Percentiles rank a stretch among this genome's conserved stretches.
phyloP scores from a whole-genome alignment of 2,113 vertebrate species.

The Gnathochromis pfefferi region DNA sequence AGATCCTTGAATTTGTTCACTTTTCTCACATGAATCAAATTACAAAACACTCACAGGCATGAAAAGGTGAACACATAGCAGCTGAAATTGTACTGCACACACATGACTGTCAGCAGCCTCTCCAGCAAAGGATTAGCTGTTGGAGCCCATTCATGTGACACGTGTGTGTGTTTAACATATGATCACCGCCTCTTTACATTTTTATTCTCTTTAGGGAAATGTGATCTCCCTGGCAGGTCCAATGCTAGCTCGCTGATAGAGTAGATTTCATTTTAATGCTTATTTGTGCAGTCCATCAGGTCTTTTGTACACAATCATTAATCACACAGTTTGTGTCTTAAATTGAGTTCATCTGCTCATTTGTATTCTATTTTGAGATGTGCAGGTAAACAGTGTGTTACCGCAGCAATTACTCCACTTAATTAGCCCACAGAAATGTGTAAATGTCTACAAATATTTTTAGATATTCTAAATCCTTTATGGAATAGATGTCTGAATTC shows the following conservation, averaged over 20 bases:
- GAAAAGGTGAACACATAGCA: background rate
- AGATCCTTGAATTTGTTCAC: background rate
- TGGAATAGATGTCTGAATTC: background rate
- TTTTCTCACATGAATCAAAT: background rate
- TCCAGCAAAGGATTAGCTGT: background rate
- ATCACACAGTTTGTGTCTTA: background rate
- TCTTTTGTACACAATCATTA: background rate
- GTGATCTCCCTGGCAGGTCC: background rate
- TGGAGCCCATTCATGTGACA: slow-evolving; percentile 23
- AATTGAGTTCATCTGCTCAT: background rate
- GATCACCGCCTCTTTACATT: background rate
- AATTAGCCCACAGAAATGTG: background rate
- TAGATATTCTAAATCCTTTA: background rate
- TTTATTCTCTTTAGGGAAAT: background rate
- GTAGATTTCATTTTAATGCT: background rate
- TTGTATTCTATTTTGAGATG: background rate
- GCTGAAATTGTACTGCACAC: background rate
- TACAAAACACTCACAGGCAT: background rate
- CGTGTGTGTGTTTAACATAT: background rate
- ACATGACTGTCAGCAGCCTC: slow-evolving; percentile 36
- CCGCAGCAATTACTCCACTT: background rate
- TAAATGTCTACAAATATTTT: background rate
- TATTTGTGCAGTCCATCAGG: background rate
- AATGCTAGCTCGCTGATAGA: background rate
- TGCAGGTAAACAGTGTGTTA: background rate